phyloP scores from a whole-genome alignment of 2,113 vertebrate species.

The Ctenodactylus gundi region DNA sequence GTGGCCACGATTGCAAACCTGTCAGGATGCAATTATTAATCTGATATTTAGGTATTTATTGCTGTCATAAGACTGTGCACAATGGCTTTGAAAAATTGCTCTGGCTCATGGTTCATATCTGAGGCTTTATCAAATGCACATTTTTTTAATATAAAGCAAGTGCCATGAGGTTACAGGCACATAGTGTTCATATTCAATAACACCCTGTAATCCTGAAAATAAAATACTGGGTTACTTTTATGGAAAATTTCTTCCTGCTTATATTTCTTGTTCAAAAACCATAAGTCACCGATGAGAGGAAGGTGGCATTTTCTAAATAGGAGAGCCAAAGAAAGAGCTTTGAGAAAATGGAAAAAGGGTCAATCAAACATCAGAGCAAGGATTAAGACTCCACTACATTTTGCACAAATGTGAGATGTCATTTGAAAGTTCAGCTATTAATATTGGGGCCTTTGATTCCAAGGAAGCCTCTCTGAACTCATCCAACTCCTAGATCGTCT shows the following conservation, averaged over 20 bases:
- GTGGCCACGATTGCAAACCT: conserved; percentile 59
- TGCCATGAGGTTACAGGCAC: conserved; percentile 52
- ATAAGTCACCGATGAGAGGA: conserved; percentile 47
- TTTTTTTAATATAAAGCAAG: conserved; percentile 60
- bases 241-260: conserved; percentile 51
- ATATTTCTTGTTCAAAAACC: conserved; percentile 55
- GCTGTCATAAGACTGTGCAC: conserved; percentile 70
- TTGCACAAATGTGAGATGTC: not conserved
- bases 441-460: not conserved
- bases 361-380: conserved; percentile 27
- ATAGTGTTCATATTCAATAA: conserved; percentile 62
- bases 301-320: conserved; percentile 51
- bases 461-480: not conserved
- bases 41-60: conserved; percentile 80
- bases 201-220: conserved; percentile 59
- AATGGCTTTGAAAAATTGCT: conserved; percentile 76
- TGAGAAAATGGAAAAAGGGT: conserved; percentile 52
- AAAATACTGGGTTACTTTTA: conserved; percentile 64
- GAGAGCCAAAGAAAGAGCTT: conserved; percentile 13
- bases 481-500: not conserved
- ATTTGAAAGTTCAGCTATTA: conserved; percentile 27
- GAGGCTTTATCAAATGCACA: conserved; percentile 64
- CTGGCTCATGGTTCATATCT: conserved; percentile 60
- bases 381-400: not conserved
- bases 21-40: conserved; percentile 76